These are phyloP conservation scores for Cetoscarus ocellatus DNA, from an alignment of 2,797 vertebrate species.

Conservation along the genomic window DNA sequence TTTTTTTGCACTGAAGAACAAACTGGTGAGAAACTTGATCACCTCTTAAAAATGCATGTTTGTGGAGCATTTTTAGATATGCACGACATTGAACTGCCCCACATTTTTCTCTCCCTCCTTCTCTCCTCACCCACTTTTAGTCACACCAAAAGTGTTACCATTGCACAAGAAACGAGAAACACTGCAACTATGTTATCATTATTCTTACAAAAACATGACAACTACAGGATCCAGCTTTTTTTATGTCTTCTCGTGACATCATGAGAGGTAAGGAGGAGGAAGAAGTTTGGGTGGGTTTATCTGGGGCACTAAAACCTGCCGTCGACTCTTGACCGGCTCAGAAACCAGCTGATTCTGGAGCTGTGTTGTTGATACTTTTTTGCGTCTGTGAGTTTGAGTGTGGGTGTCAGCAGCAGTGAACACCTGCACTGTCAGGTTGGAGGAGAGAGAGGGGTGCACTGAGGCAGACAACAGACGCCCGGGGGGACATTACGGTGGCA, in stretches of 20 bases:
- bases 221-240: slow-evolving; percentile 90
- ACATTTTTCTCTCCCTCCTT: slow-evolving; percentile 54
- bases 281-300: slow-evolving; percentile 73
- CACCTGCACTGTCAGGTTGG: slow-evolving; percentile 52
- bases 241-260: slow-evolving; percentile 82
- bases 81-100: slow-evolving; percentile 25
- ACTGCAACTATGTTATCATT: slow-evolving; percentile 86
- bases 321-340: slow-evolving; percentile 39
- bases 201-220: slow-evolving; percentile 83
- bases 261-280: slow-evolving; percentile 84
- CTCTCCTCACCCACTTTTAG: slow-evolving; percentile 79
- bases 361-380: slow-evolving; percentile 2
- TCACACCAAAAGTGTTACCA: slow-evolving; percentile 88
- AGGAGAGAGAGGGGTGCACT: slow-evolving; percentile 84
- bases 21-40: slow-evolving; percentile 44
- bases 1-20: slow-evolving; percentile 80
- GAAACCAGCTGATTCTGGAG: slow-evolving; percentile 43
- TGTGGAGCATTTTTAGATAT: slow-evolving; percentile 24
- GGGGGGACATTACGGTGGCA: slow-evolving; percentile 74
- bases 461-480: slow-evolving; percentile 54
- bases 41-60: slow-evolving; percentile 40
- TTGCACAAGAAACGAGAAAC: slow-evolving; percentile 90
- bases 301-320: slow-evolving; percentile 51
- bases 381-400: slow-evolving; percentile 45
- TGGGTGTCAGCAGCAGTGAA: slow-evolving; percentile 56